Conservation (phyloP, 2,113 vertebrate genomes). For the Sturnira hondurensis region DNA sequence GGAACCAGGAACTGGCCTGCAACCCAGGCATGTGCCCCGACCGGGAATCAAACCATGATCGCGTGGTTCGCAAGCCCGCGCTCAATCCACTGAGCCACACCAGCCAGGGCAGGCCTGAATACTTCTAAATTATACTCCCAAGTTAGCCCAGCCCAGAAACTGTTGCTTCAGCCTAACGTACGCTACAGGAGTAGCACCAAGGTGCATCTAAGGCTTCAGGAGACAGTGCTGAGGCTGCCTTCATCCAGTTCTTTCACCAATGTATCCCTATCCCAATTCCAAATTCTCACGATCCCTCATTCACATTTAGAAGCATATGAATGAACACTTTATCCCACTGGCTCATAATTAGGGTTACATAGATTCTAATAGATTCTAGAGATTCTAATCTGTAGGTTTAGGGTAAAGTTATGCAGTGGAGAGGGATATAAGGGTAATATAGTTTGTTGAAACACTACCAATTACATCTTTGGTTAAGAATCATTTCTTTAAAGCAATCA, state of each 20-base stretch:
- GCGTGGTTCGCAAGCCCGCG: too few relatives aligned
- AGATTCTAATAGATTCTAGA: background rate
- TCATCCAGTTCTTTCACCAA: constrained; percentile 22
- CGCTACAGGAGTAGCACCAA: background rate
- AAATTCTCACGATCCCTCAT: background rate
- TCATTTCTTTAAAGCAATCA: constrained; percentile 28
- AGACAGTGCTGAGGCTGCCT: background rate
- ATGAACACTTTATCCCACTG: background rate
- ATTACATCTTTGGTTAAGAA: constrained; percentile 13
- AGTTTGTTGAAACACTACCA: constrained; percentile 28
- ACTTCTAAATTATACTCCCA: constrained; percentile 13
- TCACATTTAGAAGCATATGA: background rate
- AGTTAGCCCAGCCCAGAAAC: constrained; percentile 11
- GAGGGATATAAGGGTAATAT: background rate
- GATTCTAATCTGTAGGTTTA: constrained; percentile 30
- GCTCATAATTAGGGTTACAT: background rate
- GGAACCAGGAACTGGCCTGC: too few relatives aligned
- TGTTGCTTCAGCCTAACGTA: background rate
- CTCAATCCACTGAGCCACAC: too few relatives aligned
- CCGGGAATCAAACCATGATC: too few relatives aligned
- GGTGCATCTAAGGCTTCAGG: background rate
- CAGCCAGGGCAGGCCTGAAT: constrained; percentile 8
- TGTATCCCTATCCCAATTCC: background rate
- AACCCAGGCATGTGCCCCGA: too few relatives aligned
- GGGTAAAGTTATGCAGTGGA: background rate